phyloP scores from a whole-genome alignment of 1,140 invertebrate genomes.

The Polypedilum vanderplanki region DNA sequence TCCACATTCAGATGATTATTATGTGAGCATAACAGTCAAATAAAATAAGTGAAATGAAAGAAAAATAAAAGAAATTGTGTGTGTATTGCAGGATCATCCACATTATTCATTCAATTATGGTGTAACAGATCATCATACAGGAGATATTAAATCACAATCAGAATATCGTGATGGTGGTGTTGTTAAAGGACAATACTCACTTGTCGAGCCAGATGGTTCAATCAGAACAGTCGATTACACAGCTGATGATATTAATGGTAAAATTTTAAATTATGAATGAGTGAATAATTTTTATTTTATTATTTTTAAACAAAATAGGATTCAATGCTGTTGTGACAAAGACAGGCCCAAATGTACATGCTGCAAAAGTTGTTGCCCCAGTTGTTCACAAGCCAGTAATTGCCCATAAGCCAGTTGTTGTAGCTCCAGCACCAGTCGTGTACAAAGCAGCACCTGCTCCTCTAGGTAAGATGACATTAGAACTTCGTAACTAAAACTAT shows the following conservation, averaged over 20 bases:
- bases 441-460: constrained; percentile 9
- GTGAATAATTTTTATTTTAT: too few species aligned
- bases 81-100: constrained; percentile 42
- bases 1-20: background rate
- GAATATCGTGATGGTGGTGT: constrained; percentile 48
- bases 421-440: background rate
- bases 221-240: constrained; percentile 59
- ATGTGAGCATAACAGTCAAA: background rate
- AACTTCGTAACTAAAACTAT: too few species aligned
- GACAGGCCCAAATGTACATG: constrained; percentile 44
- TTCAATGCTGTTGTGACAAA: constrained; percentile 50
- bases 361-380: constrained; percentile 32
- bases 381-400: constrained; percentile 11
- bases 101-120: constrained; percentile 51
- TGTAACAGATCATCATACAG: constrained; percentile 48
- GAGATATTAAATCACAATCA: constrained; percentile 47
- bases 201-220: constrained; percentile 52
- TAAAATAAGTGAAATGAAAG: background rate
- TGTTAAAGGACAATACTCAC: constrained; percentile 51
- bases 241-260: constrained; percentile 57
- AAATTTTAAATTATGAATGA: too few species aligned
- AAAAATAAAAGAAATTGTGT: background rate
- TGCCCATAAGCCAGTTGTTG: background rate
- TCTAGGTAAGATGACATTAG: background rate
- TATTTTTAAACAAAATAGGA: constrained; percentile 33